phyloP scores from a whole-genome alignment of 2,888 invertebrate species.

The Pollenia labialis region DNA sequence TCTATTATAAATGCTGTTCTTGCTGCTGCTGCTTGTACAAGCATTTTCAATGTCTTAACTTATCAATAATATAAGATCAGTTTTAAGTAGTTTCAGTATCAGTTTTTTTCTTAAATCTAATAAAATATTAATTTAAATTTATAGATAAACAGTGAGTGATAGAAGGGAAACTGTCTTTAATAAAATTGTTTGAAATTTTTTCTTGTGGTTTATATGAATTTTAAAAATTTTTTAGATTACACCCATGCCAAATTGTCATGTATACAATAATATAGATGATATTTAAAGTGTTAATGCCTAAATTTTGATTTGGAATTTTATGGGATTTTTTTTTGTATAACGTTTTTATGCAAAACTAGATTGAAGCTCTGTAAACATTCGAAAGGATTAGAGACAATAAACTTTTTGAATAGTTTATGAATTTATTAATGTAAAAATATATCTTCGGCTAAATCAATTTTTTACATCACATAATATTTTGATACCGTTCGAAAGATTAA shows the following conservation, averaged over 20 bases:
- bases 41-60: conserved; percentile 35
- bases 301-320: neutral
- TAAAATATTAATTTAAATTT: conserved; percentile 43
- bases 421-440: too few species aligned
- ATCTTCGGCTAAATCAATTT: too few species aligned
- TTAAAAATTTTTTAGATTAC: conserved; percentile 2
- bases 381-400: too few species aligned
- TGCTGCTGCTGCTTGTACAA: neutral
- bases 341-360: neutral
- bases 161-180: neutral
- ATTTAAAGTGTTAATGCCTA: conserved; percentile 3
- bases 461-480: too few species aligned
- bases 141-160: conserved; percentile 23
- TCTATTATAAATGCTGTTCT: conserved; percentile 12
- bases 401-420: too few species aligned
- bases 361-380: too few species aligned
- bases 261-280: neutral
- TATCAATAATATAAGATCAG: conserved; percentile 26
- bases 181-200: conserved; percentile 7
- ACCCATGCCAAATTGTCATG: neutral
- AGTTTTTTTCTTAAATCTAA: conserved; percentile 38
- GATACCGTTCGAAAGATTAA: too few species aligned
- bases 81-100: conserved; percentile 47
- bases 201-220: neutral
- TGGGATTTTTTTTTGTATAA: neutral